These are phyloP conservation scores for Hemicentrotus pulcherrimus DNA, from an alignment of 35 echinoderm and acorn worm species.

Conservation along the genomic window DNA sequence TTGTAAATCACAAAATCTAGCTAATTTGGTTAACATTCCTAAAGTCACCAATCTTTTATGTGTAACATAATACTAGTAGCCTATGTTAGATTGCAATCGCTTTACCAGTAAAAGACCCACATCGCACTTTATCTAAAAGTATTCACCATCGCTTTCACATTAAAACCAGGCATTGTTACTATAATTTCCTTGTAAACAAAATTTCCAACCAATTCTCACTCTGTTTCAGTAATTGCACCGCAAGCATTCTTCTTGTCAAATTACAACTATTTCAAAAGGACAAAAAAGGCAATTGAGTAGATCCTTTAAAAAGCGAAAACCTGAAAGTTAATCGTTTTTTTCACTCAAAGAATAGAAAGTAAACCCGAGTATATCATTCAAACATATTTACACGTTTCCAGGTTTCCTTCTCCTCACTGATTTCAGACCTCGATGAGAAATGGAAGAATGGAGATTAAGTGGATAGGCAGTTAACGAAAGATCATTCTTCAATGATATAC, in stretches of 20 bases:
- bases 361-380: neutral
- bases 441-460: neutral
- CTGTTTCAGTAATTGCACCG: neutral
- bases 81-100: neutral
- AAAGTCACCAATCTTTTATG: neutral
- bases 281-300: neutral
- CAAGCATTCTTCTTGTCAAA: conserved; percentile 2
- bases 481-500: neutral
- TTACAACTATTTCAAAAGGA: conserved; percentile 5
- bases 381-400: neutral
- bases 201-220: neutral
- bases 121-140: neutral
- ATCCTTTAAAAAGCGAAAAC: neutral
- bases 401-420: neutral
- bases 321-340: conserved; percentile 4
- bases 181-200: conserved; percentile 20
- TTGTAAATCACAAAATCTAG: neutral
- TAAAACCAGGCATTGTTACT: neutral
- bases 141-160: neutral
- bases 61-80: neutral
- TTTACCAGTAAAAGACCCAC: neutral
- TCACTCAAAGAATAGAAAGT: neutral
- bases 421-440: neutral
- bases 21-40: neutral
- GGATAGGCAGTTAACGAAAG: neutral